Base-by-base conservation (phyloP, 2,113 vertebrate genomes). In the Lepisosteus oculatus region DNA sequence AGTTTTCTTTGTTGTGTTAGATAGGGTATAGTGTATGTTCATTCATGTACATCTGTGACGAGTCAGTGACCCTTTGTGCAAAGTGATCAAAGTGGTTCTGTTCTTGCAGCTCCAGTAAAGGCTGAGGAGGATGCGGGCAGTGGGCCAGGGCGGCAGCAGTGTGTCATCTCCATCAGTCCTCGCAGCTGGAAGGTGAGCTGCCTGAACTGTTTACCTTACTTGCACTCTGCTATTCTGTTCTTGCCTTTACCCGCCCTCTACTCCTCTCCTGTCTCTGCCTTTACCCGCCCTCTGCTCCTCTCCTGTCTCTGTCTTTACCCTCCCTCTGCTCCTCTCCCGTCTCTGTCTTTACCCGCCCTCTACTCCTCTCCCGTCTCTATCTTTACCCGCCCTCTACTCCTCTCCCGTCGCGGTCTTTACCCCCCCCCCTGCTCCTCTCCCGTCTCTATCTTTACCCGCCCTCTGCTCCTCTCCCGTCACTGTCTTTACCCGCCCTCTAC, bases 141-240 rank as follows among this genome's bases (percentile, higher is more conserved):
- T 43, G 41, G 84, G 1, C 15, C 61, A 6, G 77, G 43, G 43
- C 81, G 86, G 17, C 86, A 90, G 76, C 91, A 92, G 72, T 91
- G 88, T 73, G 80, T 92, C 65, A 62, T 89, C 57, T 84, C 90
- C 0, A 83, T 92, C 43, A 88, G 77, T 73, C 80, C 65, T 8
- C 76, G 85, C 63, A 84, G 44, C 47, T 92, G 91, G 91, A 91
- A 64, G 84, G 91, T 91, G 43, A 61, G 74, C 3, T 15, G 43
- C 2, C 29, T 29, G 29, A 29, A 29, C 29, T 29, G 29, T 29
- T 29, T 41, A 42, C 3, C 8, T 12, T 9, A 15, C 62, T 47
- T n/a, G 15, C 15, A 6, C 54, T 64, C 29, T 29, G 29, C 29
- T 29, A 29, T 29, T 29, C 29, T 29, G 29, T 29, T 29, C 29